Evolutionary conservation across 2,797 vertebrate species (phyloP).

Genomic region (Arctocebus calabarensis): DNA sequence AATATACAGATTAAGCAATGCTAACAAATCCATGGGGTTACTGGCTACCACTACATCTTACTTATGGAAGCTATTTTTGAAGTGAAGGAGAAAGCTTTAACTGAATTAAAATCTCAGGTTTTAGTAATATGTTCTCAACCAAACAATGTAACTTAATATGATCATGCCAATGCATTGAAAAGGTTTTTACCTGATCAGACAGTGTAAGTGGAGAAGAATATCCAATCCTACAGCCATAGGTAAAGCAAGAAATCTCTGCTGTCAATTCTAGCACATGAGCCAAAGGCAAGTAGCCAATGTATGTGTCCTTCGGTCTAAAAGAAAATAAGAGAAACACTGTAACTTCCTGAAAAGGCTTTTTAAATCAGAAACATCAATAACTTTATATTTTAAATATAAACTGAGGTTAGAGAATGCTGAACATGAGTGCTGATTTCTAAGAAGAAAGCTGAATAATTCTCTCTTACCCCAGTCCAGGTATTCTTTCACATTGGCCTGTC

Average conservation of each 20-base stretch:
- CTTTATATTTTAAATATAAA: not conserved
- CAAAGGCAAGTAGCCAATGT: conserved; percentile 97
- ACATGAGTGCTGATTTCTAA: not conserved
- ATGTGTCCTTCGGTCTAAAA: conserved; percentile 95
- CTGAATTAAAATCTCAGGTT: conserved; percentile 47
- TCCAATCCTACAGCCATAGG: conserved; percentile 97
- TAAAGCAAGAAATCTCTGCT: conserved; percentile 97
- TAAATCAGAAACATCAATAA: conserved; percentile 3
- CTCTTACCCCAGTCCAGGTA: conserved; percentile 97
- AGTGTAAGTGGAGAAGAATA: conserved; percentile 98
- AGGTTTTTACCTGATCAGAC: conserved; percentile 95
- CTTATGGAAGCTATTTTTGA: not conserved
- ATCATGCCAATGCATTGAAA: conserved; percentile 20
- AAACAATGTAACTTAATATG: conserved; percentile 20
- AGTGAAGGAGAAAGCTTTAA: not conserved
- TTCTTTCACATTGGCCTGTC: conserved; percentile 98
- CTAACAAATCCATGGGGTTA: not conserved
- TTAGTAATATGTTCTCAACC: not conserved
- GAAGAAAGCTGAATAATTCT: not conserved
- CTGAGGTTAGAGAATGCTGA: not conserved
- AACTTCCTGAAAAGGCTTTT: conserved; percentile 6
- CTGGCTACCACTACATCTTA: not conserved
- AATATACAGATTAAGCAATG: conserved; percentile 27
- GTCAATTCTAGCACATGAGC: conserved; percentile 98
- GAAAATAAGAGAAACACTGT: conserved; percentile 66